Evolutionary conservation across 2,888 invertebrate species (phyloP), one percentile per base, ranked within the genome.

Genomic region (Eubasilissa splendida): DNA sequence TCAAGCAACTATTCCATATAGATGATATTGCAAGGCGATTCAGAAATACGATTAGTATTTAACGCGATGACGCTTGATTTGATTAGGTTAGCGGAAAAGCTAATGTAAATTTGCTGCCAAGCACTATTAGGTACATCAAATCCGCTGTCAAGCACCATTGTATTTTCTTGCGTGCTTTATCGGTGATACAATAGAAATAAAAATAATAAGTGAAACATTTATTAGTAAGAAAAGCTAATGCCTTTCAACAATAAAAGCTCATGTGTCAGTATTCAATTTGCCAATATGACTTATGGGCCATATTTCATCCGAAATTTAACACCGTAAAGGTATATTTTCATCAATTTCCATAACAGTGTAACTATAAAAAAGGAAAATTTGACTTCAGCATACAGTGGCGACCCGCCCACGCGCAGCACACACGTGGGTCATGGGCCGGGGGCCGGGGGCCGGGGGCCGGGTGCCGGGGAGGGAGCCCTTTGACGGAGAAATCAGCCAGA

Each of bases 221-320:
- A 42, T 7, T 2, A 42, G 42, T 42, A 42, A 42, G 42, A 63
- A 50, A 52, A 14, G 54, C 54, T 54, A 22, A 53, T 53, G 70
- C 42, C 54, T 10, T 54, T 14, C 14, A 58, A n/a, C 58, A 58
- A 42, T 42, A 42, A 42, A 42, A 42, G 42, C 53, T 70, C 70
- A 70, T 52, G 52, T 53, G 53, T 54, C 70, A 9, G 54, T 70
- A 70, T 70, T 70, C 70, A 70, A 70, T 70, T 53, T 70, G 22
- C 54, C 70, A 53, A 70, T 31, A 22, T 70, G 54, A 70, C 70
- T 31, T n/a, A 10, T n/a, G 12, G 71, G 53, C n/a, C 71, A 71
- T 71, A 53, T 71, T 54, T 71, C 31, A 71, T 54, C 22, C 53
- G 33, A 22, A 54, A 71, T 71, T 71, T 71, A 56, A 71, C 71